Evolutionary conservation across 2,888 invertebrate genomes (phyloP).

Genomic region (Plagiodera versicolora): DNA sequence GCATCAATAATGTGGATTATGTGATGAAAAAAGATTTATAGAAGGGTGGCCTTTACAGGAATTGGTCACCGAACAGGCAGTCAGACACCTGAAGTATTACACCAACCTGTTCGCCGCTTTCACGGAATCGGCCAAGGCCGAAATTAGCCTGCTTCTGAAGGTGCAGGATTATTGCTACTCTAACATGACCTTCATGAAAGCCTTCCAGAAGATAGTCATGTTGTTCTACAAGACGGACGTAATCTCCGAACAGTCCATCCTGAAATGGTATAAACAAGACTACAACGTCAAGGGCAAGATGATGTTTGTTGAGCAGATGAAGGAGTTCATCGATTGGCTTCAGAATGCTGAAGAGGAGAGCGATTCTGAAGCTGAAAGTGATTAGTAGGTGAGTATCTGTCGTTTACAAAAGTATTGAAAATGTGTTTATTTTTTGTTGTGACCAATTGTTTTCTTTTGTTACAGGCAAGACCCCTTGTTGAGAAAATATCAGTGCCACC

Average conservation of each 20-base stretch:
- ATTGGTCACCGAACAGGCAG: slow-evolving; percentile 91
- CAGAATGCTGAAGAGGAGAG: slow-evolving; percentile 92
- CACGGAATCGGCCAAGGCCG: slow-evolving; percentile 81
- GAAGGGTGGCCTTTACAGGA: too few relatives aligned
- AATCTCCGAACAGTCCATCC: slow-evolving; percentile 90
- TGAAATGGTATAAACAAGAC: slow-evolving; percentile 95
- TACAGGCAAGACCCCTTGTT: slow-evolving; percentile 31
- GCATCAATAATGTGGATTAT: too few relatives aligned
- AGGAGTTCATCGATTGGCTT: slow-evolving; percentile 96
- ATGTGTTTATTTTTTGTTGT: background rate
- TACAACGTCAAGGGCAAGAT: slow-evolving; percentile 94
- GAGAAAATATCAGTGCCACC: slow-evolving; percentile 52
- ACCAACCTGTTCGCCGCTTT: slow-evolving; percentile 86
- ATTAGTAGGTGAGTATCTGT: slow-evolving; percentile 43
- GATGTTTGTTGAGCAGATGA: slow-evolving; percentile 98
- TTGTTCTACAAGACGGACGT: slow-evolving; percentile 96
- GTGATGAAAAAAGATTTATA: too few relatives aligned
- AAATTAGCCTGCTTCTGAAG: slow-evolving; percentile 85
- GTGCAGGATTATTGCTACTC: slow-evolving; percentile 98
- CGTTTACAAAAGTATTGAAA: too few relatives aligned
- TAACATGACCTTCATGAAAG: slow-evolving; percentile 98
- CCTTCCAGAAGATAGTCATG: slow-evolving; percentile 95
- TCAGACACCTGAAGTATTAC: slow-evolving; percentile 85
- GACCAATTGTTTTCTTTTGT: slow-evolving; percentile 27
- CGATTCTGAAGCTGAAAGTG: slow-evolving; percentile 60